Evolutionary conservation across 2,888 invertebrate genomes (phyloP).

Genomic region (Acrobasis repandana): DNA sequence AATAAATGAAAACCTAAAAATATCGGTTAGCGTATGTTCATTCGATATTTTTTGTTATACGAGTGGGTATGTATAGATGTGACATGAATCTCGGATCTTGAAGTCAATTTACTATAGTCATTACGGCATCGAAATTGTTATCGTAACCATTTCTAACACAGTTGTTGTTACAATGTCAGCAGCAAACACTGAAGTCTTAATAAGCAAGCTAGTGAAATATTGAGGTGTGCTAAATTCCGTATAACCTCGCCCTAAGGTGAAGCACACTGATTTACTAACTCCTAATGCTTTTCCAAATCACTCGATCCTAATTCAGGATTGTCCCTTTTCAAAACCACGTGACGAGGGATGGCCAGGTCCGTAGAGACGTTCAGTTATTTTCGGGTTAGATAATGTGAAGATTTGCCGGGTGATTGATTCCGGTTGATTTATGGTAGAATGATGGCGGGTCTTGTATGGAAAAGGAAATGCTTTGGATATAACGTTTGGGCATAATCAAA

Average conservation of each 20-base stretch:
- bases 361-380: conserved; percentile 52
- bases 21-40: too few relatives aligned
- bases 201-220: not conserved
- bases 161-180: too few relatives aligned
- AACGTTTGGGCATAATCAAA: too few relatives aligned
- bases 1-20: too few relatives aligned
- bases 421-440: conserved; percentile 48
- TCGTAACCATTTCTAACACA: too few relatives aligned
- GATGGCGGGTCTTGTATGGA: not conserved
- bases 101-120: too few relatives aligned
- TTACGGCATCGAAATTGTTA: too few relatives aligned
- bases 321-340: conserved; percentile 74
- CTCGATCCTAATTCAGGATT: conserved; percentile 63
- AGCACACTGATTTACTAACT: conserved; percentile 72
- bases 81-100: too few relatives aligned
- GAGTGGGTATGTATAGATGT: too few relatives aligned
- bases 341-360: conserved; percentile 61
- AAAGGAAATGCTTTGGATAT: too few relatives aligned
- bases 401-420: conserved; percentile 65
- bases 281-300: conserved; percentile 70
- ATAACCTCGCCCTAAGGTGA: conserved; percentile 65
- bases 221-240: not conserved
- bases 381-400: conserved; percentile 45
- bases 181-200: too few relatives aligned
- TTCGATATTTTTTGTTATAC: too few relatives aligned